Base-by-base conservation (phyloP, 2,888 invertebrate species). In the Trissoscelio sp. region DNA sequence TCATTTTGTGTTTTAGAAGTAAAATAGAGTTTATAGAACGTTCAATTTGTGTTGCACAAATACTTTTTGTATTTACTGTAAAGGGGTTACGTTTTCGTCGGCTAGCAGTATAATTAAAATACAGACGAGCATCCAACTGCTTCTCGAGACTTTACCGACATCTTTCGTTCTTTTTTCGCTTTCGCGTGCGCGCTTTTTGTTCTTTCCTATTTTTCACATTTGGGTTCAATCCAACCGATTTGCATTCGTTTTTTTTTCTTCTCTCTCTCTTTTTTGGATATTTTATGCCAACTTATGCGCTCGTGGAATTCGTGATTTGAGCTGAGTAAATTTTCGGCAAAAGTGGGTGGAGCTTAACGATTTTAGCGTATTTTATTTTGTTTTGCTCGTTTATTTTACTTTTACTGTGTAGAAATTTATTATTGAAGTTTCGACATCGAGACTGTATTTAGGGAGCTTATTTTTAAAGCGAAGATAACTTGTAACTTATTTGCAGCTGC, bases 51-150 rank as follows among this genome's bases (percentile, higher is more conserved):
- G 9, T 55, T 18, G 22, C 20, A 20, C 3, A 12, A 55, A 55
- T 16, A 53, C 11, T 53, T 69, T 57, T 69, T 69, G 34, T 46
- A 22, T 16, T n/a, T 22, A 60, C 14, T 72, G 51, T 18, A 58
- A 69, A 24, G 58, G 66, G 78, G 69, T 58, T 74, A 79, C 64
- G 69, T 73, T 85, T 85, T 84, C 79, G 83, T 72, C 77, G 80
- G 87, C 79, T 84, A 86, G 86, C 83, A 83, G 86, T 88, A 87
- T 88, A 88, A 88, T 88, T 88, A 88, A 88, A 91, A 91, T 89
- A 90, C 90, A 90, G 89, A 89, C 87, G 88, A 88, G 86, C 88
- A 88, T 89, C 89, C 89, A 89, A 88, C 89, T 87, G 87, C 85
- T 85, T 69, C 72, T 83, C 69, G 64, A 81, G 86, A 84, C 86